These are phyloP conservation scores for Neotoxoptera formosana DNA, from an alignment of 1,140 invertebrate species.

Conservation along the genomic window DNA sequence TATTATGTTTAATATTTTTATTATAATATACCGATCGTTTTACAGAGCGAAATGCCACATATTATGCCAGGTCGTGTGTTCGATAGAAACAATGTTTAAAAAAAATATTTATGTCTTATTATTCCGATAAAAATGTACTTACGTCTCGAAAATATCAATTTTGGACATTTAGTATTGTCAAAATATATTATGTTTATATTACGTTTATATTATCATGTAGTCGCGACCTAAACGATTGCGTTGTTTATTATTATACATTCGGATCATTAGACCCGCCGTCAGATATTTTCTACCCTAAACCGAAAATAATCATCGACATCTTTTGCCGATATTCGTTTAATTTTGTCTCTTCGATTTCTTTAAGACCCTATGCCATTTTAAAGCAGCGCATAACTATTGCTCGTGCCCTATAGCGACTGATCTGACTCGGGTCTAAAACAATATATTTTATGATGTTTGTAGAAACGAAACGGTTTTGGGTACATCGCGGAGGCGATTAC, in stretches of 20 bases:
- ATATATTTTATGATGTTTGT: background rate
- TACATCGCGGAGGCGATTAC: too few species aligned
- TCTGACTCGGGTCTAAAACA: too few species aligned
- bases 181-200: background rate
- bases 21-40: background rate
- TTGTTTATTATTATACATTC: background rate
- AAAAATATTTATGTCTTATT: background rate
- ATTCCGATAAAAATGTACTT: background rate
- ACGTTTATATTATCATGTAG: too few species aligned
- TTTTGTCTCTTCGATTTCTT: too few species aligned
- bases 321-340: too few species aligned
- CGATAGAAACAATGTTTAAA: background rate
- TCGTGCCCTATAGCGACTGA: too few species aligned
- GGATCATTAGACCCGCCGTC: too few species aligned
- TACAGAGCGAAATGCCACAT: background rate
- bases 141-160: background rate
- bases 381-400: too few species aligned
- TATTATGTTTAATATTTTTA: background rate
- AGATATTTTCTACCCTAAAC: too few species aligned
- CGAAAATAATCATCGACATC: too few species aligned
- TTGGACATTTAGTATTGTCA: background rate
- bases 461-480: too few species aligned
- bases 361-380: too few species aligned
- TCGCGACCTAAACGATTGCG: background rate
- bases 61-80: background rate